These are phyloP conservation scores for Marmota monax DNA, from an alignment of 2,113 vertebrate species.

Conservation along the genomic window DNA sequence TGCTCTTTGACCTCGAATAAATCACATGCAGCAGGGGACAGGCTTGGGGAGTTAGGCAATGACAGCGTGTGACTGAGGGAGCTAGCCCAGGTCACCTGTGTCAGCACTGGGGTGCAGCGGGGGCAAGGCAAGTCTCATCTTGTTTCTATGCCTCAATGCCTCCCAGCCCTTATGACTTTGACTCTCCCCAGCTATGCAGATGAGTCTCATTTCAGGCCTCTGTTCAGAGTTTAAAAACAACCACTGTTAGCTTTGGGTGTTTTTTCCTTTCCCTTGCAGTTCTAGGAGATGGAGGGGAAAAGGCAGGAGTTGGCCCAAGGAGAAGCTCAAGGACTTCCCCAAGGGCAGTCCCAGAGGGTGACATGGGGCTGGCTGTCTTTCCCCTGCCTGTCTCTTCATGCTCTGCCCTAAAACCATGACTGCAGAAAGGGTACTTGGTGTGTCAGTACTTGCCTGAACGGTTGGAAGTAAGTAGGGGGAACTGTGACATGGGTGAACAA, in stretches of 20 bases:
- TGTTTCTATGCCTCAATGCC: not conserved
- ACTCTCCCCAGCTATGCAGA: not conserved
- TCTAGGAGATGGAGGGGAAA: not conserved
- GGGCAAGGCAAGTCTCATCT: not conserved
- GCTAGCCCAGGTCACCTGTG: not conserved
- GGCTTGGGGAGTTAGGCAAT: not conserved
- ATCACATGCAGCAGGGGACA: not conserved
- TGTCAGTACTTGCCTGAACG: not conserved
- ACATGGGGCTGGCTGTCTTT: not conserved
- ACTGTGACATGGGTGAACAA: not conserved
- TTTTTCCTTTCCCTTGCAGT: not conserved
- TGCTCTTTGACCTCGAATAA: not conserved
- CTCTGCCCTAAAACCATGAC: not conserved
- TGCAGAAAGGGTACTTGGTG: not conserved
- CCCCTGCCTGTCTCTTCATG: not conserved
- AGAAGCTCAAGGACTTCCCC: not conserved
- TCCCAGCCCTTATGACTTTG: not conserved
- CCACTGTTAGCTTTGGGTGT: not conserved
- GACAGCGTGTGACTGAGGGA: rapidly evolving
- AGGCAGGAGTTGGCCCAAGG: not conserved
- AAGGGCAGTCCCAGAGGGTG: not conserved
- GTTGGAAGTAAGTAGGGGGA: not conserved
- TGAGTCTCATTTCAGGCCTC: not conserved
- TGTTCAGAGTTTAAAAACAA: not conserved
- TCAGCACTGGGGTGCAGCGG: not conserved